These are phyloP conservation scores for Diorhabda carinulata DNA, from an alignment of 1,140 invertebrate genomes.

Conservation along the genomic window DNA sequence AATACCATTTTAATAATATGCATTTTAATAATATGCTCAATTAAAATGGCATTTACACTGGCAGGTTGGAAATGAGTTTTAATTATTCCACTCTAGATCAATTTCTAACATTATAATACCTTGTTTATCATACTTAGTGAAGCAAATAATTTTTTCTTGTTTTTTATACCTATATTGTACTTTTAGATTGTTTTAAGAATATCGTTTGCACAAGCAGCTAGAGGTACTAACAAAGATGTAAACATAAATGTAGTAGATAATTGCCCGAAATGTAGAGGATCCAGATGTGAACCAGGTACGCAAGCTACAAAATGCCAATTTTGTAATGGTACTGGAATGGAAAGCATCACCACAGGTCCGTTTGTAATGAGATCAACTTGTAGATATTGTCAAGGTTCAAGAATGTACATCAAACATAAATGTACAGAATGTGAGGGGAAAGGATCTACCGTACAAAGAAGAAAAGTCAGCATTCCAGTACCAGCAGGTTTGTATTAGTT, in stretches of 20 bases:
- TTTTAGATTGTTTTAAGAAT: slow-evolving; percentile 80
- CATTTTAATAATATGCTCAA: no score
- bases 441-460: slow-evolving; percentile 85
- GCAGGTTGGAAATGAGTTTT: no score
- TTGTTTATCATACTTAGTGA: no score
- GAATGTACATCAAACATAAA: slow-evolving; percentile 84
- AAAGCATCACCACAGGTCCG: slow-evolving; percentile 84
- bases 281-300: slow-evolving; percentile 80
- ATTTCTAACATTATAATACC: no score
- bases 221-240: slow-evolving; percentile 93
- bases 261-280: slow-evolving; percentile 85
- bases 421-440: slow-evolving; percentile 92
- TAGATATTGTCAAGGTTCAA: slow-evolving; percentile 84
- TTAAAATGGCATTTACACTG: no score
- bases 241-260: slow-evolving; percentile 88
- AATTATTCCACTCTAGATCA: no score
- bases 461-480: slow-evolving; percentile 89
- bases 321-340: slow-evolving; percentile 98
- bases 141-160: no score
- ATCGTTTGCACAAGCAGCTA: slow-evolving; percentile 91
- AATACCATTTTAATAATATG: no score
- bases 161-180: background rate
- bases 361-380: slow-evolving; percentile 98
- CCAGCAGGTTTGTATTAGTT: slow-evolving; percentile 70
- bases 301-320: slow-evolving; percentile 82